phyloP scores from a whole-genome alignment of 2,113 vertebrate species.

The Potamarius usumacintae region DNA sequence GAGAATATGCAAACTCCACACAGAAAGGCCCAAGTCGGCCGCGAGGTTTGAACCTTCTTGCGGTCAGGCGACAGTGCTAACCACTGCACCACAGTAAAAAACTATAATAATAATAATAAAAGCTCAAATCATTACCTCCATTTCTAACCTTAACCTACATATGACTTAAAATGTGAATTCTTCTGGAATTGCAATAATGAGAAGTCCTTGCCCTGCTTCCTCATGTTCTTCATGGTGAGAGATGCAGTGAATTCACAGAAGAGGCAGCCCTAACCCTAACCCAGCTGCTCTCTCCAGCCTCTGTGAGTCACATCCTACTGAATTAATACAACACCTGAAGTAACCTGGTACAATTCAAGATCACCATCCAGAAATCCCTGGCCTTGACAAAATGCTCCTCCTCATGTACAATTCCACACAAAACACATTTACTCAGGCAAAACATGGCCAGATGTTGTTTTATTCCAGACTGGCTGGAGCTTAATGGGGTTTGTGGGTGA shows the following conservation, averaged over 20 bases:
- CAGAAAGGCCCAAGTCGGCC: too few species aligned
- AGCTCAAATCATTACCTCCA: neutral
- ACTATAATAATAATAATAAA: neutral
- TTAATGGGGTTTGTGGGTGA: neutral
- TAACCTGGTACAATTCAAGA: conserved; percentile 11
- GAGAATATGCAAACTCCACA: too few species aligned
- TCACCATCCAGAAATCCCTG: conserved; percentile 23
- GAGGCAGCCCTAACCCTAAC: neutral
- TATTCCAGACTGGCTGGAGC: neutral
- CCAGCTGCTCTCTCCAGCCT: conserved; percentile 25
- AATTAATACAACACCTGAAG: conserved; percentile 11
- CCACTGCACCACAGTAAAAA: too few species aligned
- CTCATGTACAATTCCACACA: neutral
- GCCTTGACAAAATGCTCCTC: conserved; percentile 5
- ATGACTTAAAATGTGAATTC: neutral
- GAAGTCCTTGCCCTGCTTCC: neutral
- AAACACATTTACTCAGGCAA: conserved; percentile 24
- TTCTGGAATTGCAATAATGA: neutral
- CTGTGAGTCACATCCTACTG: conserved; percentile 13
- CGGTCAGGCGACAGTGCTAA: too few species aligned
- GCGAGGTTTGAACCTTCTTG: too few species aligned
- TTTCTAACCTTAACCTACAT: neutral
- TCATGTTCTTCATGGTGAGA: neutral
- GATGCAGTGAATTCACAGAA: conserved; percentile 21
- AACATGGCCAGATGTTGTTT: conserved; percentile 19